These are phyloP conservation scores for Nanorana parkeri DNA, from an alignment of 2,113 vertebrate genomes.

Conservation along the genomic window DNA sequence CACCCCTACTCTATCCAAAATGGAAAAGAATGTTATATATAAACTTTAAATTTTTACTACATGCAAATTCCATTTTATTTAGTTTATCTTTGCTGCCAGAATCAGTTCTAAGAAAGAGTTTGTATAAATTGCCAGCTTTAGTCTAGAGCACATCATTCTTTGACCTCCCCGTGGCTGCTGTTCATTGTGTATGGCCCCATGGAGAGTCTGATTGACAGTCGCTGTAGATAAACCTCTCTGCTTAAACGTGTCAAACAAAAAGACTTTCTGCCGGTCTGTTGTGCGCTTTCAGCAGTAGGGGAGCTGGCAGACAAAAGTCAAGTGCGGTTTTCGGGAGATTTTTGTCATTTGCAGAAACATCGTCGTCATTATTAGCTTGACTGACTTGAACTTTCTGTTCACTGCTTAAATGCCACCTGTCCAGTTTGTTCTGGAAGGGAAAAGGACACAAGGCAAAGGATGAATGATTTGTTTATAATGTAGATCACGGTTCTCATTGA, in stretches of 20 bases:
- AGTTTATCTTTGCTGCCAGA: no score
- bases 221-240: not conserved
- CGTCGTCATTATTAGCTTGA: not conserved
- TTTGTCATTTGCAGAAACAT: not conserved
- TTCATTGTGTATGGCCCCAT: not conserved
- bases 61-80: no score
- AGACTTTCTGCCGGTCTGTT: no score
- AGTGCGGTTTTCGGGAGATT: not conserved
- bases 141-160: no score
- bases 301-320: slow-evolving; percentile 10
- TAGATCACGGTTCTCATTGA: no score
- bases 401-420: not conserved
- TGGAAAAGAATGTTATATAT: no score
- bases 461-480: no score
- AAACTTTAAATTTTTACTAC: no score
- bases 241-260: not conserved
- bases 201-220: slow-evolving; percentile 3
- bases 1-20: no score
- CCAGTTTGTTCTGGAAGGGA: not conserved
- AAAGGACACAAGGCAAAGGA: no score
- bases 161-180: not conserved
- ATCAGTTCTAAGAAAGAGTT: no score
- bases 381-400: not conserved
- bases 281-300: not conserved
- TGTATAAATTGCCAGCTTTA: no score